Evolutionary conservation across 1,140 invertebrate species (phyloP).

Genomic region (Zelostemma sp.): DNA sequence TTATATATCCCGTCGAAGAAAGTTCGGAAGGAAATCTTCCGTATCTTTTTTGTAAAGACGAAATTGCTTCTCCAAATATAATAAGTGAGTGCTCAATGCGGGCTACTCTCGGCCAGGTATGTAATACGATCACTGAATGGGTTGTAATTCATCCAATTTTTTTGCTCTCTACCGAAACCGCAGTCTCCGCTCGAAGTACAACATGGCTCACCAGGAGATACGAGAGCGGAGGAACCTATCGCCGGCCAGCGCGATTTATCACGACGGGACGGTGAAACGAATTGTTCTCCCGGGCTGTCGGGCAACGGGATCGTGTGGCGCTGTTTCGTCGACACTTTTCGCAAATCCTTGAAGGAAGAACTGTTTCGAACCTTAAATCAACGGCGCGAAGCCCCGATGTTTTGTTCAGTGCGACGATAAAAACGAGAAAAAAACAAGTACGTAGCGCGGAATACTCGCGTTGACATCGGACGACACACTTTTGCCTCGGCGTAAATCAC

Average conservation of each 20-base stretch:
- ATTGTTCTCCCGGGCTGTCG: conserved; percentile 54
- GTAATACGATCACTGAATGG: conserved; percentile 43
- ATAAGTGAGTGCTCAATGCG: conserved; percentile 18
- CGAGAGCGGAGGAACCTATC: conserved; percentile 39
- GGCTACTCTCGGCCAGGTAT: conserved; percentile 15
- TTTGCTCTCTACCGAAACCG: conserved; percentile 39
- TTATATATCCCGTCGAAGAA: background rate
- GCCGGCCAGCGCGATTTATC: conserved; percentile 59
- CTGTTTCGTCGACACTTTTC: conserved; percentile 40
- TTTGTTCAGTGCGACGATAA: conserved; percentile 16
- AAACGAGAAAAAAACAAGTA: background rate
- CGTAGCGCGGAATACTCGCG: background rate
- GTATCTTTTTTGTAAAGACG: background rate
- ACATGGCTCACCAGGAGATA: conserved; percentile 40
- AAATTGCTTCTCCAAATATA: conserved; percentile 26
- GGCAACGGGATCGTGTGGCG: conserved; percentile 33
- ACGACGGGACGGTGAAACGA: conserved; percentile 55
- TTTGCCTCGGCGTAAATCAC: no score
- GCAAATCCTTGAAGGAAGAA: conserved; percentile 28
- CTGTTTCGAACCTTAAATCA: conserved; percentile 37
- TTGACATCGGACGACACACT: background rate
- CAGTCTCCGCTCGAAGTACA: conserved; percentile 34
- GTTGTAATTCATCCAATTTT: conserved; percentile 39
- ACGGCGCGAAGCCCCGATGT: conserved; percentile 27
- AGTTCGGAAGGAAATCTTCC: background rate